Conservation (phyloP, 2,888 invertebrate species). For the Brassicogethes aeneus region DNA sequence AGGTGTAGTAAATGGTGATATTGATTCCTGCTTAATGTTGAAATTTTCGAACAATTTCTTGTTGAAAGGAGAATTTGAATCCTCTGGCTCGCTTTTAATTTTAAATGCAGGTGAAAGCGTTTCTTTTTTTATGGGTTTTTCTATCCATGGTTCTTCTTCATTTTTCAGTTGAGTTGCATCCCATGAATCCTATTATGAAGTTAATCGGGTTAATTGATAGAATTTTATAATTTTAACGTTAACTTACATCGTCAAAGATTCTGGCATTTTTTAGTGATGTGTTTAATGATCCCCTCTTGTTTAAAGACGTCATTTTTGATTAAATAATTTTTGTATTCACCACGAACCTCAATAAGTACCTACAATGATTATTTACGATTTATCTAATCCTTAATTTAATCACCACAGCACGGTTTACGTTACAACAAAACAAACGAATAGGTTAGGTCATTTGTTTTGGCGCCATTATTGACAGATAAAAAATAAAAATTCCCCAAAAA, state of each 20-base stretch:
- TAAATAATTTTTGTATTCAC: too few species aligned
- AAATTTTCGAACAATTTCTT: slow-evolving; percentile 22
- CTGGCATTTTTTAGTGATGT: slow-evolving; percentile 29
- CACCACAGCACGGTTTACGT: too few species aligned
- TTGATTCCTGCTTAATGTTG: slow-evolving; percentile 14
- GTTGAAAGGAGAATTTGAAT: slow-evolving; percentile 24
- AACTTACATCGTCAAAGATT: slow-evolving; percentile 32
- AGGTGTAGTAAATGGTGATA: slow-evolving; percentile 8
- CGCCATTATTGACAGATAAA: too few species aligned
- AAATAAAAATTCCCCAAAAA: too few species aligned
- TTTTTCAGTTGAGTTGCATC: slow-evolving; percentile 10
- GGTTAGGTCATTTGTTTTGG: too few species aligned
- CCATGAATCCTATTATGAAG: slow-evolving; percentile 24
- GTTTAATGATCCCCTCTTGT: slow-evolving; percentile 23
- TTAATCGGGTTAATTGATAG: neutral
- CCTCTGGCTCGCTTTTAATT: slow-evolving; percentile 16
- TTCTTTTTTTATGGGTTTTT: slow-evolving; percentile 1
- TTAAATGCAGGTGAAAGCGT: neutral
- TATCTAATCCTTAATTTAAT: too few species aligned
- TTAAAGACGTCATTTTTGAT: neutral
- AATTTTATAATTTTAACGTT: neutral
- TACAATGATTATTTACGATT: too few species aligned
- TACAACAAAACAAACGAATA: too few species aligned
- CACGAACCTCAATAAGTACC: too few species aligned
- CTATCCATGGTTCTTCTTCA: neutral